A percentile compares a stretch with the other conserved stretches of the same genome.
phyloP scores from a whole-genome alignment of 2,888 invertebrate species.

The Congeria kusceri region DNA sequence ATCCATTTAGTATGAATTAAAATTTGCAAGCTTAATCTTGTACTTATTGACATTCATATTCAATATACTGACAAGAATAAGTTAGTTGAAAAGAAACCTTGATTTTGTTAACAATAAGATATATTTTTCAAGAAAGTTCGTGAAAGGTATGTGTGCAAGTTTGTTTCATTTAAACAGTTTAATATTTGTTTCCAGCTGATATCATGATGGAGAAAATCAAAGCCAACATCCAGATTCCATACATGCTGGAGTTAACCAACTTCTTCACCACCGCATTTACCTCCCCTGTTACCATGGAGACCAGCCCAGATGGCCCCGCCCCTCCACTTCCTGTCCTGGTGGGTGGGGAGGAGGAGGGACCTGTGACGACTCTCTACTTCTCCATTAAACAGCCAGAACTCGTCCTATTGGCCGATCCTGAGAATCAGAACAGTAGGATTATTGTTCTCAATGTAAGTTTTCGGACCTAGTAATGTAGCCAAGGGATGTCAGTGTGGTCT shows the following conservation, averaged over 20 bases:
- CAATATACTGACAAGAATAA: no score
- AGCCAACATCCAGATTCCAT: conserved; percentile 91
- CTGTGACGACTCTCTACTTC: conserved; percentile 89
- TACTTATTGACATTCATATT: no score
- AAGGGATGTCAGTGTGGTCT: no score
- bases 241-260: conserved; percentile 88
- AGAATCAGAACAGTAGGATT: conserved; percentile 87
- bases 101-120: no score
- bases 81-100: no score
- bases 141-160: no score
- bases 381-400: conserved; percentile 92
- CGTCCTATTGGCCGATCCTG: conserved; percentile 89
- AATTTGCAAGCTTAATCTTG: no score
- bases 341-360: conserved; percentile 38
- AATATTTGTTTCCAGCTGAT: conserved; percentile 87
- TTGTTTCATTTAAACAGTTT: conserved; percentile 11
- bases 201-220: conserved; percentile 91
- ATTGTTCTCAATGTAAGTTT: conserved; percentile 88
- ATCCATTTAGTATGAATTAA: no score
- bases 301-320: conserved; percentile 84
- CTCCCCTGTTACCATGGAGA: conserved; percentile 31
- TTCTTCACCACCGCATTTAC: conserved; percentile 88
- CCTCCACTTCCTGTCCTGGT: conserved; percentile 80
- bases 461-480: no score
- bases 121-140: not conserved